Percentiles rank a stretch among this genome's conserved stretches.
These are phyloP conservation scores for Valencia hispanica DNA, from an alignment of 2,797 vertebrate species.

Conservation along the genomic window DNA sequence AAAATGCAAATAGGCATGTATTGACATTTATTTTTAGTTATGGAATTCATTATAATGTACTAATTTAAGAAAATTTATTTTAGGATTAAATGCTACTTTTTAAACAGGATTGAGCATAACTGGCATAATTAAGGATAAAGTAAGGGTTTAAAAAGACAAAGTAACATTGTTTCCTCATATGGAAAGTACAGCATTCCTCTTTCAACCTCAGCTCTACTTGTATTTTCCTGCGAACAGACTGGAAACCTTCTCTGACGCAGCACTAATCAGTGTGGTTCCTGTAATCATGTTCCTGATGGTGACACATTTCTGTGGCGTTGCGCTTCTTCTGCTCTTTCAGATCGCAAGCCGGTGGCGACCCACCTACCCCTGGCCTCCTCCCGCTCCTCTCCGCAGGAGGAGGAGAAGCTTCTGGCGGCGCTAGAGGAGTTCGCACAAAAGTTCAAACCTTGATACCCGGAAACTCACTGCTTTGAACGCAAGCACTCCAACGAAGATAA, in stretches of 20 bases:
- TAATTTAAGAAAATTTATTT: not conserved
- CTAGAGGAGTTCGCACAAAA: constrained; percentile 79
- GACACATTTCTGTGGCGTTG: not conserved
- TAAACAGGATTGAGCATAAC: not conserved
- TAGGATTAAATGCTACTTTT: not conserved
- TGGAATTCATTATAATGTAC: not conserved
- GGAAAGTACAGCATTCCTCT: not conserved
- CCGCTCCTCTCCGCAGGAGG: constrained; percentile 73
- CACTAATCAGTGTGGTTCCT: not conserved
- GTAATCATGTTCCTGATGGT: not conserved
- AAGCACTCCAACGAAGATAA: constrained; percentile 18
- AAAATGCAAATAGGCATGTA: not conserved
- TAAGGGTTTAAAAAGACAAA: not conserved
- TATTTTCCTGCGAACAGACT: no score
- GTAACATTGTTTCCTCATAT: not conserved
- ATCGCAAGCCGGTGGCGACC: constrained; percentile 80
- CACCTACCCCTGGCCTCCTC: constrained; percentile 84
- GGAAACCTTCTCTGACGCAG: not conserved
- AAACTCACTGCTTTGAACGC: not conserved
- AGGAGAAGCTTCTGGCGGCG: constrained; percentile 74
- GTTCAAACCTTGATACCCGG: constrained; percentile 74
- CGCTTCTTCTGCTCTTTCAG: constrained; percentile 61
- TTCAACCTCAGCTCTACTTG: no score
- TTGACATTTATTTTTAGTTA: not conserved
- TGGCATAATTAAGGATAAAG: not conserved